These are phyloP conservation scores for Ametastegia equiseti DNA, from an alignment of 2,888 invertebrate species.

Conservation along the genomic window DNA sequence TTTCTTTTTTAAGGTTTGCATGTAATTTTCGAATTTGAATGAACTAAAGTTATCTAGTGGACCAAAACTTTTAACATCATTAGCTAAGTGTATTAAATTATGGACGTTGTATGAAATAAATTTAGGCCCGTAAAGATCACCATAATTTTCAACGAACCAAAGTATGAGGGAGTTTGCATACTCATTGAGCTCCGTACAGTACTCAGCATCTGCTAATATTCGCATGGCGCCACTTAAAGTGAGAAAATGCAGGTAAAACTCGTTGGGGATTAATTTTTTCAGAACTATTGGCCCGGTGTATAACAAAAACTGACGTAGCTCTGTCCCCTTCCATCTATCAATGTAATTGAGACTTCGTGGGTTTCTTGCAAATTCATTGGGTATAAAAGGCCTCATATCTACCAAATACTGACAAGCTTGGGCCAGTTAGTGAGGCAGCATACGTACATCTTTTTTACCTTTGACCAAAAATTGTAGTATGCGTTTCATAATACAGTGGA, in stretches of 20 bases:
- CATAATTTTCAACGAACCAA: slow-evolving; percentile 19
- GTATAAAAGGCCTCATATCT: slow-evolving; percentile 45
- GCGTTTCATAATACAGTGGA: slow-evolving; percentile 52
- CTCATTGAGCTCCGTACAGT: background rate
- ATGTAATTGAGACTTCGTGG: slow-evolving; percentile 54
- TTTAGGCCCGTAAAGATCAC: slow-evolving; percentile 55
- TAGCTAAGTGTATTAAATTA: slow-evolving; percentile 57
- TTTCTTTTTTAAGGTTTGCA: slow-evolving; percentile 30
- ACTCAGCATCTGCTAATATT: slow-evolving; percentile 53
- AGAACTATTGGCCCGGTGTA: slow-evolving; percentile 58
- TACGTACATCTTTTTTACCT: background rate
- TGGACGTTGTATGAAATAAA: slow-evolving; percentile 57
- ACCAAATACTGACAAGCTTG: slow-evolving; percentile 1
- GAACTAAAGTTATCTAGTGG: slow-evolving; percentile 58
- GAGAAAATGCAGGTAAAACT: slow-evolving; percentile 56
- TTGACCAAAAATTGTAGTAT: slow-evolving; percentile 38
- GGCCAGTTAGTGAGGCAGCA: background rate
- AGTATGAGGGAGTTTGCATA: background rate
- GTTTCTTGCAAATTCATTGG: slow-evolving; percentile 56
- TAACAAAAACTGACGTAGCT: slow-evolving; percentile 56
- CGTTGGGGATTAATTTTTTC: slow-evolving; percentile 50
- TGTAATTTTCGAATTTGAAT: slow-evolving; percentile 57
- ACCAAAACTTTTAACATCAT: slow-evolving; percentile 55
- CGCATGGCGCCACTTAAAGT: slow-evolving; percentile 55
- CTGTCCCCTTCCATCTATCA: slow-evolving; percentile 57